Conservation (phyloP, 2,797 vertebrate species). For the Rhinatrema bivittatum region DNA sequence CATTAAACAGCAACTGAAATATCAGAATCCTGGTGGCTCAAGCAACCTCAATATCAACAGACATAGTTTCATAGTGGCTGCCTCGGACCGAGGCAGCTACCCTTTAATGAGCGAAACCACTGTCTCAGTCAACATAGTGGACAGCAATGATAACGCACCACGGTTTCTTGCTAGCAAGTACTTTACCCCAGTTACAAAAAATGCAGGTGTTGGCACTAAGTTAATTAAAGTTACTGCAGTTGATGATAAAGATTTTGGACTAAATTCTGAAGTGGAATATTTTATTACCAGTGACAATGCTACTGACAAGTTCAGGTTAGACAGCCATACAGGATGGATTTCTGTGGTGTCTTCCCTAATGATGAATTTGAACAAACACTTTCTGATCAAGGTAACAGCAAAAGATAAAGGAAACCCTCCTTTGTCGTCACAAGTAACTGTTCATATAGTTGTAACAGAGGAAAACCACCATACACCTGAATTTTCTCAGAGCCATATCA, state of each 20-base stretch:
- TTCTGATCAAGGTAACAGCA: constrained; percentile 72
- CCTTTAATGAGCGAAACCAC: constrained; percentile 89
- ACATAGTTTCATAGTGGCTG: constrained; percentile 92
- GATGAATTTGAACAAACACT: constrained; percentile 73
- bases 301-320: constrained; percentile 75
- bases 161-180: constrained; percentile 69
- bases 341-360: constrained; percentile 78
- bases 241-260: constrained; percentile 88
- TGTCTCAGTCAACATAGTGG: constrained; percentile 85
- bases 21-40: constrained; percentile 77
- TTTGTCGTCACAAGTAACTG: constrained; percentile 60
- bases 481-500: constrained; percentile 90
- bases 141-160: constrained; percentile 90
- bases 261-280: constrained; percentile 91
- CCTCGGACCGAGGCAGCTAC: constrained; percentile 83
- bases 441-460: constrained; percentile 83
- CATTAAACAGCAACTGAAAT: constrained; percentile 85
- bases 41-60: constrained; percentile 83
- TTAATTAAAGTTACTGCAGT: constrained; percentile 76
- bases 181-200: constrained; percentile 92
- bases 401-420: constrained; percentile 90
- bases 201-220: constrained; percentile 80
- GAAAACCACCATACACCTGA: constrained; percentile 94
- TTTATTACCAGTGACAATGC: constrained; percentile 69
- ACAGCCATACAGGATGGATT: constrained; percentile 82